phyloP scores from a whole-genome alignment of 2,113 vertebrate species.

The Plecotus auritus region DNA sequence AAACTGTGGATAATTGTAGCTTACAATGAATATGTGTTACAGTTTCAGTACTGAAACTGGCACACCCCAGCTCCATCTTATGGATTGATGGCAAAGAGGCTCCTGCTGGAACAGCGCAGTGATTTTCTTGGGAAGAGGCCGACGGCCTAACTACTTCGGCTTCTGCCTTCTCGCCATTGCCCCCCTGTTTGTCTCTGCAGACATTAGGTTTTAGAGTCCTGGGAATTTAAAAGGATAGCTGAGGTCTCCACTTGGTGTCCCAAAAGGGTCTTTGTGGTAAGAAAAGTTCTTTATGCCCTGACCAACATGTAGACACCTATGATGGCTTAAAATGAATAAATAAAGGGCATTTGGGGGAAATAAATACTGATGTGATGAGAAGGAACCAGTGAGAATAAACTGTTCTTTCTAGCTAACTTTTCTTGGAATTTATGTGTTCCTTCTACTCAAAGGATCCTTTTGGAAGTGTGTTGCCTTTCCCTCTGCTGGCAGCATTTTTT shows the following conservation, averaged over 20 bases:
- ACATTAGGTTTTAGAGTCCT: constrained; percentile 65
- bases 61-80: constrained; percentile 47
- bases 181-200: constrained; percentile 64
- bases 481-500: constrained; percentile 26
- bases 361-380: constrained; percentile 51
- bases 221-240: constrained; percentile 67
- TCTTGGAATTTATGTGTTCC: constrained; percentile 62
- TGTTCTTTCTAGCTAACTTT: constrained; percentile 70
- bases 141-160: constrained; percentile 57
- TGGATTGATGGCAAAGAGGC: constrained; percentile 72
- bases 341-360: constrained; percentile 35
- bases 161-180: constrained; percentile 53
- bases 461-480: constrained; percentile 37
- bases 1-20: constrained; percentile 80
- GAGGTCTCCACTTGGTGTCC: constrained; percentile 49
- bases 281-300: constrained; percentile 56
- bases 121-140: constrained; percentile 72
- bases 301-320: constrained; percentile 65
- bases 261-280: constrained; percentile 68
- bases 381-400: constrained; percentile 54
- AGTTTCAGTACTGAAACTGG: constrained; percentile 70
- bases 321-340: constrained; percentile 56
- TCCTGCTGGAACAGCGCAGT: constrained; percentile 64
- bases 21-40: constrained; percentile 81
- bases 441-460: constrained; percentile 62